Conservation (phyloP, 2,888 invertebrate species). For the Ornithoptera priamus region DNA sequence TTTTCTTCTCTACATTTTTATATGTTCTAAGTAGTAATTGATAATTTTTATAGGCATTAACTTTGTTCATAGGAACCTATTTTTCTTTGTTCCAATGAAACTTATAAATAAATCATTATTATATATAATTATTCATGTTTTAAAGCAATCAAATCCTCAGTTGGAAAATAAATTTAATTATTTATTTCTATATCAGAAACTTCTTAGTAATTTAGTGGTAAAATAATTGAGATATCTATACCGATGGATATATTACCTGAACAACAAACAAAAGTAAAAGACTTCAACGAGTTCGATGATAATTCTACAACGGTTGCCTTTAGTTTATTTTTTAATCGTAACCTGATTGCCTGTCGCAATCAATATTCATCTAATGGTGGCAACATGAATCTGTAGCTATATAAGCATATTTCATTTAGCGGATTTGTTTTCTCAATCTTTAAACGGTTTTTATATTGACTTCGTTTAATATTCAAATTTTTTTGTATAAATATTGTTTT, state of each 20-base stretch:
- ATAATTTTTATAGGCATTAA: too few relatives aligned
- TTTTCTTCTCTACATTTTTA: too few relatives aligned
- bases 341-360: neutral
- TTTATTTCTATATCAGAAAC: slow-evolving; percentile 24
- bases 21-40: too few relatives aligned
- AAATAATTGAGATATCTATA: slow-evolving; percentile 25
- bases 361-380: neutral
- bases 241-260: neutral
- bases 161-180: slow-evolving; percentile 21
- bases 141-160: slow-evolving; percentile 16
- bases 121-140: neutral
- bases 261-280: neutral
- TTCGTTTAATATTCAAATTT: too few relatives aligned
- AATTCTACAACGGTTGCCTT: neutral
- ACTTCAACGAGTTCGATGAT: slow-evolving; percentile 19
- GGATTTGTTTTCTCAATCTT: too few relatives aligned
- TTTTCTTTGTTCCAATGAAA: too few relatives aligned
- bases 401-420: too few relatives aligned
- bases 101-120: too few relatives aligned
- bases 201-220: slow-evolving; percentile 21
- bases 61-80: too few relatives aligned
- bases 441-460: too few relatives aligned
- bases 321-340: neutral
- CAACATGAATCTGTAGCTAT: neutral
- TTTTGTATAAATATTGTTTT: too few relatives aligned